These are phyloP conservation scores for Nerophis ophidion DNA, from an alignment of 2,113 vertebrate genomes.

Conservation along the genomic window DNA sequence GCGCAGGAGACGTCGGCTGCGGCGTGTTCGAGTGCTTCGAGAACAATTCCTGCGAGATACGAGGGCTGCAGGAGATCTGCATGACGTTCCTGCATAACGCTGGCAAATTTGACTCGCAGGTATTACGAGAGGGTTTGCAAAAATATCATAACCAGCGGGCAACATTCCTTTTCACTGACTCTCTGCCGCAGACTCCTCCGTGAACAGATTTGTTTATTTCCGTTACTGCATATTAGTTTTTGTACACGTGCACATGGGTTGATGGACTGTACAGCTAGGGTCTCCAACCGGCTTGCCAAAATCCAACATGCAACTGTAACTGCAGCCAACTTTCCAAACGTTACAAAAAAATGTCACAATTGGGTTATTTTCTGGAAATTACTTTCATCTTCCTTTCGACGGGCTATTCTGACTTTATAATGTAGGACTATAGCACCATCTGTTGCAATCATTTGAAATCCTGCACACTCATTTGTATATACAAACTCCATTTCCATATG, in stretches of 20 bases:
- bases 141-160: conserved; percentile 30
- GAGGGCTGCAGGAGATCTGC: conserved; percentile 96
- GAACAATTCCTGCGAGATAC: conserved; percentile 98
- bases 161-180: conserved; percentile 32
- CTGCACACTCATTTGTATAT: too few relatives aligned
- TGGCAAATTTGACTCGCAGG: conserved; percentile 99
- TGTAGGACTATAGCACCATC: too few relatives aligned
- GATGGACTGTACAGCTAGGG: conserved; percentile 34
- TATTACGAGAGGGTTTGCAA: conserved; percentile 66
- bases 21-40: conserved; percentile 99
- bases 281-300: conserved; percentile 50
- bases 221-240: conserved; percentile 14
- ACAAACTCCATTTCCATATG: too few relatives aligned
- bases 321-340: neutral
- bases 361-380: neutral
- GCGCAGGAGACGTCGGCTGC: conserved; percentile 93
- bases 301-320: conserved; percentile 7
- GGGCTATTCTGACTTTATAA: too few relatives aligned
- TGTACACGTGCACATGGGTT: conserved; percentile 21
- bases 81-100: conserved; percentile 98
- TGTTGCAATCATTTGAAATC: too few relatives aligned
- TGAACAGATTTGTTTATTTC: conserved; percentile 22
- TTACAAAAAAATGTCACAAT: neutral
- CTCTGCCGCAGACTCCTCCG: conserved; percentile 15
- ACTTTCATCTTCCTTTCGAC: neutral